Base-by-base conservation (phyloP, 2,797 vertebrate species). In the Enteromius paludinosus region DNA sequence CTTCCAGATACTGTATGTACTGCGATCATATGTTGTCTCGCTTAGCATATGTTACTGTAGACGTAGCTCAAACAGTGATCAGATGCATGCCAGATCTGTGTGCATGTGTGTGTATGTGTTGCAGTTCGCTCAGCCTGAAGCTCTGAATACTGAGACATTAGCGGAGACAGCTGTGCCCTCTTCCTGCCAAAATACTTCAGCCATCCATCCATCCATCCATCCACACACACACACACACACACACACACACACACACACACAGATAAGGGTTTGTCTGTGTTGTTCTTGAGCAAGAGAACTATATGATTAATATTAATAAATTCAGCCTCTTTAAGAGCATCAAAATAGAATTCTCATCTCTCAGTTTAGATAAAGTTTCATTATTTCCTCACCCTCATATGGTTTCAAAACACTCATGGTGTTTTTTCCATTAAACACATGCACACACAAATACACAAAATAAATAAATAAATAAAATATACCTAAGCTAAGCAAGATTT, bases 141-240 rank as follows among this genome's bases (percentile, higher is more conserved):
- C 76, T 72, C 62, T 76, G 41, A 72, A 75, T 81, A 81, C 81
- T 83, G 81, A 87, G 73, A 85, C 73, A 85, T 85, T 77, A 87
- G 87, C 82, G 20, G 77, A 92, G 90, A 90, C 92, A 93, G 92
- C 92, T 93, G 93, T 90, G 89, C 78, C 68, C 86, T 89, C 89
- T 90, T 85, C 81, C 89, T 86, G 89, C 91, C 88, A 84, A 82
- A 71, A 64, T 43, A 77, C 76, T 82, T 76, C 75, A 14, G 38
- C 54, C 74, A 70, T 56, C 23, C 35, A 64, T 35, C n/a, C 68
- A 61, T 35, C 10, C 59, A 59, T 33, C 64, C 56, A 69, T 33
- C 73, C 6, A 47, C n/a, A 17, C 30, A 61, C 30, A 45, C 77
- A 72, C 41, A 45, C 77, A 72, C 41, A 68, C 47, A 28, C n/a